Conservation (phyloP, 35 echinoderm and acorn worm genomes). For the Heliocidaris tuberculata region DNA sequence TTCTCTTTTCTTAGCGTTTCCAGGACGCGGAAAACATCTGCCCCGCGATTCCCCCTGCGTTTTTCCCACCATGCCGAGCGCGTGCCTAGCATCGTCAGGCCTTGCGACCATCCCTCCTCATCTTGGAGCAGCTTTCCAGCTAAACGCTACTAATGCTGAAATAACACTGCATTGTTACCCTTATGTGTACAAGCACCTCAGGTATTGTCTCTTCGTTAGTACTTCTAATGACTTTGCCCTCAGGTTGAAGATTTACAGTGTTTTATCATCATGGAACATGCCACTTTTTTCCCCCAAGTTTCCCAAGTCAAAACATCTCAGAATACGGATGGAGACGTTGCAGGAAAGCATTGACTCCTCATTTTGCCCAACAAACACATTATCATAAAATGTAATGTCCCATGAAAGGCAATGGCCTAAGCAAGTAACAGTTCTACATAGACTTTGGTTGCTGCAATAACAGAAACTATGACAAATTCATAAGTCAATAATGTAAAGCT, state of each 20-base stretch:
- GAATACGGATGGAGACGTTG: neutral
- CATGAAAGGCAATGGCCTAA: too few species aligned
- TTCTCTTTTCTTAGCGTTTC: neutral
- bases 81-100: neutral
- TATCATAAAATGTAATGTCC: too few species aligned
- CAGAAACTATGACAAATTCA: too few species aligned
- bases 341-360: too few species aligned
- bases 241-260: neutral
- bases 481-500: too few species aligned
- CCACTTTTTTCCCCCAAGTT: neutral
- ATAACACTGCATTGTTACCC: conserved; percentile 12
- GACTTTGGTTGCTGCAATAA: too few species aligned
- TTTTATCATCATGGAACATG: neutral
- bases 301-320: neutral
- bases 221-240: neutral
- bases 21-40: conserved; percentile 13
- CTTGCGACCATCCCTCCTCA: neutral
- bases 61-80: conserved; percentile 19
- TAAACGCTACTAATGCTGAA: conserved; percentile 35
- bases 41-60: neutral
- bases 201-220: conserved; percentile 32
- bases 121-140: neutral
- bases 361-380: too few species aligned
- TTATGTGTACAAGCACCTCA: neutral
- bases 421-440: too few species aligned